These are phyloP conservation scores for Potamarius usumacintae DNA, from an alignment of 2,113 vertebrate species.

Conservation along the genomic window DNA sequence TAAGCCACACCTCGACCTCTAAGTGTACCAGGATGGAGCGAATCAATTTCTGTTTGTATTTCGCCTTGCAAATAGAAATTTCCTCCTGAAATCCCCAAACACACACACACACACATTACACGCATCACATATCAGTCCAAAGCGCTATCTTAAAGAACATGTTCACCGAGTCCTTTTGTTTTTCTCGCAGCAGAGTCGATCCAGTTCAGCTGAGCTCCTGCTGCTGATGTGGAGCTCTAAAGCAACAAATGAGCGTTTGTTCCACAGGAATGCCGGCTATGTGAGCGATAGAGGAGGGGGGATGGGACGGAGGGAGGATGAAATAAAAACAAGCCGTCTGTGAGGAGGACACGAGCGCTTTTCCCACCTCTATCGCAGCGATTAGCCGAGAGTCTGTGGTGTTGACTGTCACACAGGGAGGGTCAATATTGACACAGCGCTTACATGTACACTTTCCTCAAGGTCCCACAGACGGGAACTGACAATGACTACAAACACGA, in stretches of 20 bases:
- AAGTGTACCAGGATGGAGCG: not conserved
- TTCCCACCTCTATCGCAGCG: slow-evolving; percentile 61
- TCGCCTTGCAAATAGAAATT: not conserved
- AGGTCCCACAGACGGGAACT: slow-evolving; percentile 28
- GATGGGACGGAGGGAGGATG: slow-evolving; percentile 55
- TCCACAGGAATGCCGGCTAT: slow-evolving; percentile 75
- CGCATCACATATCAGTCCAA: not conserved
- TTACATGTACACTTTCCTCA: slow-evolving; percentile 53
- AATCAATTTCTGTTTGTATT: not conserved
- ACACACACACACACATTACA: not conserved
- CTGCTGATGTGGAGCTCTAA: slow-evolving; percentile 74
- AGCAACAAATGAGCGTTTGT: slow-evolving; percentile 81
- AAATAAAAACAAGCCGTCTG: slow-evolving; percentile 63
- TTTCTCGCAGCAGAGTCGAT: slow-evolving; percentile 38
- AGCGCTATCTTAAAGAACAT: not conserved
- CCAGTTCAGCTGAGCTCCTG: slow-evolving; percentile 52
- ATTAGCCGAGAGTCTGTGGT: slow-evolving; percentile 48
- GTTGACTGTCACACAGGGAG: slow-evolving; percentile 27
- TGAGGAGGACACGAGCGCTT: slow-evolving; percentile 63
- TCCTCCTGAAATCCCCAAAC: not conserved
- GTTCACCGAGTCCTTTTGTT: not conserved
- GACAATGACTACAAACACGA: not conserved
- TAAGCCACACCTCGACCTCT: not conserved
- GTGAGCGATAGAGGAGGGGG: slow-evolving; percentile 67
- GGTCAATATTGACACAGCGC: slow-evolving; percentile 61